These are phyloP conservation scores for Philotrypesis tridentata DNA, from an alignment of 1,140 invertebrate genomes.

Conservation along the genomic window DNA sequence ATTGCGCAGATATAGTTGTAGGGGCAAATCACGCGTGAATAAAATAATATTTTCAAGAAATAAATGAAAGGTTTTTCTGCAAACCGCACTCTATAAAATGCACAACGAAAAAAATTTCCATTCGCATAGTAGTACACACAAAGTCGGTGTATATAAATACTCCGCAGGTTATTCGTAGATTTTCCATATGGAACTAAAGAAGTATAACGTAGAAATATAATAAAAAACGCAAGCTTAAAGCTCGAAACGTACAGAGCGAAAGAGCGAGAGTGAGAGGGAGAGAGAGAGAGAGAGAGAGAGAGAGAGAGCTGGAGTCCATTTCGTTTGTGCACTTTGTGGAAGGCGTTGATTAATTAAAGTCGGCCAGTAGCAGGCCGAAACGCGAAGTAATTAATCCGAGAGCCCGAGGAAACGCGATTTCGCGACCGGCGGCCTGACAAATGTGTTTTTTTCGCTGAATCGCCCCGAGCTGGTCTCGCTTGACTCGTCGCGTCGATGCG, in stretches of 20 bases:
- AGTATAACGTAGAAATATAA: not conserved
- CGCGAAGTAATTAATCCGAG: conserved; percentile 67
- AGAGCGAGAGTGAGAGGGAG: not conserved
- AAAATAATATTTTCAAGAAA: no score
- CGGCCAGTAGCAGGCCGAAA: not conserved
- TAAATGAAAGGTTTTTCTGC: no score
- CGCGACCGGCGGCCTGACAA: conserved; percentile 60
- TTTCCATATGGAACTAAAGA: not conserved
- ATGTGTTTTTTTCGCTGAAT: conserved; percentile 71
- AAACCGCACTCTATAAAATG: no score
- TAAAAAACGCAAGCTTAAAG: conserved; percentile 5
- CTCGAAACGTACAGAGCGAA: not conserved
- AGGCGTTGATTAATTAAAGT: conserved; percentile 51
- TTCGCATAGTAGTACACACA: not conserved
- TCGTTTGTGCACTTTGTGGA: conserved; percentile 27
- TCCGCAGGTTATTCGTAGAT: not conserved
- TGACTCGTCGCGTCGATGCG: not conserved
- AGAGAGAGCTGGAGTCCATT: not conserved
- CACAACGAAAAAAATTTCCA: conserved; percentile 26
- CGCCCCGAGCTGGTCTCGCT: conserved; percentile 55
- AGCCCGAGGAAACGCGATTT: conserved; percentile 58
- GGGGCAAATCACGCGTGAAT: no score
- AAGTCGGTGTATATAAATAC: not conserved
- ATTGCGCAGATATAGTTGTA: no score
- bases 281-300: not conserved